Evolutionary conservation across 2,113 vertebrate genomes (phyloP).

Genomic region (Amazona guildingii): DNA sequence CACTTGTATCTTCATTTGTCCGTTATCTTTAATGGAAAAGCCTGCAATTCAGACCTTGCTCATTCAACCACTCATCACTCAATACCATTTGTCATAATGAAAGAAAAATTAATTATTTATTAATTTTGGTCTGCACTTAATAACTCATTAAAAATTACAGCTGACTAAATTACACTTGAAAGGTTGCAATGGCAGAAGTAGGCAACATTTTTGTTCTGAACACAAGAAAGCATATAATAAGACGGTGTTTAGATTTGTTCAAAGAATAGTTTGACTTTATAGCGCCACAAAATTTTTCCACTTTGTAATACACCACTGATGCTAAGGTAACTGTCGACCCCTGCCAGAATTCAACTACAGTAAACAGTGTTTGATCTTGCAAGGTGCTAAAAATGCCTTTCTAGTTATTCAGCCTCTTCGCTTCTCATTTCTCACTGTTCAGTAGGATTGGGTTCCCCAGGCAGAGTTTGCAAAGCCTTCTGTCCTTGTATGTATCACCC

Average conservation of each 20-base stretch:
- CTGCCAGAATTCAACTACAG: background rate
- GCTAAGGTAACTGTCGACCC: background rate
- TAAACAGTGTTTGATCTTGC: background rate
- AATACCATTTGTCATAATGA: constrained; percentile 9
- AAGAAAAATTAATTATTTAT: background rate
- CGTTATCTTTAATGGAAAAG: background rate
- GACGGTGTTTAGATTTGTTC: background rate
- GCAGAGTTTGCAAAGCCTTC: background rate
- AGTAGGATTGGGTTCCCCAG: background rate
- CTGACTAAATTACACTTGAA: background rate
- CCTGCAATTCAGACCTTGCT: constrained; percentile 1
- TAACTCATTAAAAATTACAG: background rate
- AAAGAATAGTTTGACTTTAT: background rate
- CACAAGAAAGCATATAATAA: background rate
- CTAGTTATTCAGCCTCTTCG: background rate
- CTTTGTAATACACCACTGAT: background rate
- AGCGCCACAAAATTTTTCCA: background rate
- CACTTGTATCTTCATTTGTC: constrained; percentile 33
- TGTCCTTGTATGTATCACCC: background rate
- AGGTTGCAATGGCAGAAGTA: background rate
- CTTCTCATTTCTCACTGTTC: background rate
- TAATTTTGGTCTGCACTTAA: background rate
- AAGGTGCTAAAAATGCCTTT: background rate
- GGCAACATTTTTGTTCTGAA: background rate
- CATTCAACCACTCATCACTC: constrained; percentile 24